phyloP scores from a whole-genome alignment of 2,888 invertebrate species.

The Himalopsyche japonica region DNA sequence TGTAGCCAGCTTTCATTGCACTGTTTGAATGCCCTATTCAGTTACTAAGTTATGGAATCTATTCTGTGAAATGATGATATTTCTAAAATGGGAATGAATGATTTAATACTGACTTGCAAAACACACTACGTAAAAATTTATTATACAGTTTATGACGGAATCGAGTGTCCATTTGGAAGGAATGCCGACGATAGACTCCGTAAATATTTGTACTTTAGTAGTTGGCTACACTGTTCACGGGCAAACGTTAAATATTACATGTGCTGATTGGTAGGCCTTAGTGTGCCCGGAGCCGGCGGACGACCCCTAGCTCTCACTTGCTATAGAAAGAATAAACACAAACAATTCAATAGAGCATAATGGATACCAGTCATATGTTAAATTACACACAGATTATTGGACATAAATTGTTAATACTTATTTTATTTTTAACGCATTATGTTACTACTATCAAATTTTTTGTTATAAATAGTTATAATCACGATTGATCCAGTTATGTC shows the following conservation, averaged over 20 bases:
- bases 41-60: too few relatives aligned
- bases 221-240: not conserved
- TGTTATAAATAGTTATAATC: too few relatives aligned
- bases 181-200: not conserved
- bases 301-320: slow-evolving; percentile 39
- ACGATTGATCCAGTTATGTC: too few relatives aligned
- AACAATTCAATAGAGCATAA: not conserved
- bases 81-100: not conserved
- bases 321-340: slow-evolving; percentile 25
- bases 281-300: slow-evolving; percentile 34
- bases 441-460: too few relatives aligned
- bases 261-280: slow-evolving; percentile 37
- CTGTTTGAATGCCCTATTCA: too few relatives aligned
- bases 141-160: not conserved
- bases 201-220: not conserved
- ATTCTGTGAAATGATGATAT: too few relatives aligned
- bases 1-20: too few relatives aligned
- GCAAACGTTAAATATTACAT: slow-evolving; percentile 25
- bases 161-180: not conserved
- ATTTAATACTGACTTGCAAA: not conserved
- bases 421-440: too few relatives aligned
- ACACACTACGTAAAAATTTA: not conserved
- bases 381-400: too few relatives aligned
- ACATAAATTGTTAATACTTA: too few relatives aligned
- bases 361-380: too few relatives aligned